A percentile compares a stretch with the other conserved stretches of the same genome.
Evolutionary conservation across 2,797 vertebrate species (phyloP).

Genomic region (Clarias laeviceps): DNA sequence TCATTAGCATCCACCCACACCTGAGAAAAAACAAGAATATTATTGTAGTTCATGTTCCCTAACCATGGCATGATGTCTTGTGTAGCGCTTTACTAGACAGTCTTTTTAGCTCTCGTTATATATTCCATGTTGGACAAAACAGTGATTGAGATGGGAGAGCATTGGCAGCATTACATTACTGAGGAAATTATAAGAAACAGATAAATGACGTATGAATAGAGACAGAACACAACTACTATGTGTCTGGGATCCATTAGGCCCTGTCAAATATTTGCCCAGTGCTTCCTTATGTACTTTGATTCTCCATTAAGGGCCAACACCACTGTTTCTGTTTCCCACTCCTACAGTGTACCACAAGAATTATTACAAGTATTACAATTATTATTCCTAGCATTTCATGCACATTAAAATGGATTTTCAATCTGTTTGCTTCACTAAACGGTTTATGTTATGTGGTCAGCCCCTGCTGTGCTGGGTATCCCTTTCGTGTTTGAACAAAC

Average conservation of each 20-base stretch:
- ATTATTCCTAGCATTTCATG: conserved; percentile 39
- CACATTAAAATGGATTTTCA: conserved; percentile 43
- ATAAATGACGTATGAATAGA: neutral
- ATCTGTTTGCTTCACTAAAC: conserved; percentile 48
- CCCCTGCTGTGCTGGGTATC: conserved; percentile 35
- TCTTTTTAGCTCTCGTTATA: neutral
- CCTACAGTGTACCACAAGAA: conserved; percentile 1
- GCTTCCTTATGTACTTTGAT: conserved; percentile 31
- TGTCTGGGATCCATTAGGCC: conserved; percentile 32
- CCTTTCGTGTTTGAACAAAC: conserved; percentile 37
- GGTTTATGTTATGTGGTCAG: conserved; percentile 46
- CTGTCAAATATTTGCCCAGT: conserved; percentile 37
- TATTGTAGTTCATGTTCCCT: neutral
- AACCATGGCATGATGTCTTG: neutral
- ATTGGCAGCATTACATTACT: neutral
- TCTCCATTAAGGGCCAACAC: conserved; percentile 26
- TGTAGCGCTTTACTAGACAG: neutral
- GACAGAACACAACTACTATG: neutral
- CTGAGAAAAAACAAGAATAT: conserved; percentile 70
- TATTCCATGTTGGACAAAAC: neutral
- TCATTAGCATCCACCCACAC: conserved; percentile 78
- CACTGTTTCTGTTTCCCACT: conserved; percentile 25
- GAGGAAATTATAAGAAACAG: neutral
- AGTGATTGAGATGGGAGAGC: neutral
- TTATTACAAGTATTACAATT: neutral